Conservation (phyloP, 2,113 vertebrate species). For the Hylia prasina region DNA sequence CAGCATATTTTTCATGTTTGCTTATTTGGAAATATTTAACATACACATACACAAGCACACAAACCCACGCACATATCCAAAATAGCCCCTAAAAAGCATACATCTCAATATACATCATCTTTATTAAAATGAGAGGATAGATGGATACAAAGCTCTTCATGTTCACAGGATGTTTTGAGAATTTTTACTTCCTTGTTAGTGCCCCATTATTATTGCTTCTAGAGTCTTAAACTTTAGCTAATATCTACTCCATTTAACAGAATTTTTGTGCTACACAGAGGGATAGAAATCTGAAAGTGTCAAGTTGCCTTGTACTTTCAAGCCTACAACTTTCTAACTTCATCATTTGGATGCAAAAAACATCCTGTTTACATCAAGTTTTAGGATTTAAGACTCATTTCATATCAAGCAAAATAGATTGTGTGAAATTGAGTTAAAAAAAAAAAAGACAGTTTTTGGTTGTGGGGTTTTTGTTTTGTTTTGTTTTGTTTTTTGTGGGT, state of each 20-base stretch:
- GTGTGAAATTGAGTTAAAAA: background rate
- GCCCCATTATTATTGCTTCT: background rate
- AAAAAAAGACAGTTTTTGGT: background rate
- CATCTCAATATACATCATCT: background rate
- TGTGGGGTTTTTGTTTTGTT: no score
- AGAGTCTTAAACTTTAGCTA: background rate
- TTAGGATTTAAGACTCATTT: background rate
- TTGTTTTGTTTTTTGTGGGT: no score
- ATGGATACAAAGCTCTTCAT: background rate
- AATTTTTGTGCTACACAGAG: background rate
- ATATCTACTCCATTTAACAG: background rate
- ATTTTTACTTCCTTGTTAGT: background rate
- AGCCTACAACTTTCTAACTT: background rate
- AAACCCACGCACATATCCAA: fast-evolving
- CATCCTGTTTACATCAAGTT: background rate
- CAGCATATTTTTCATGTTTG: background rate
- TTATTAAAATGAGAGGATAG: background rate
- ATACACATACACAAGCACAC: background rate
- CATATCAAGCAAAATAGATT: background rate
- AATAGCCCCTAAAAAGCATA: background rate
- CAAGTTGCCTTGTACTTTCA: background rate
- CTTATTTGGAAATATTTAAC: background rate
- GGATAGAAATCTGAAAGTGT: background rate
- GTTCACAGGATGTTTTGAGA: background rate
- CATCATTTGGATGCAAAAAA: background rate